Evolutionary conservation across 37 sponge, comb jelly and placozoan genomes (phyloP), one percentile per base, ranked within the genome.

Genomic region (Beroe forskalii): DNA sequence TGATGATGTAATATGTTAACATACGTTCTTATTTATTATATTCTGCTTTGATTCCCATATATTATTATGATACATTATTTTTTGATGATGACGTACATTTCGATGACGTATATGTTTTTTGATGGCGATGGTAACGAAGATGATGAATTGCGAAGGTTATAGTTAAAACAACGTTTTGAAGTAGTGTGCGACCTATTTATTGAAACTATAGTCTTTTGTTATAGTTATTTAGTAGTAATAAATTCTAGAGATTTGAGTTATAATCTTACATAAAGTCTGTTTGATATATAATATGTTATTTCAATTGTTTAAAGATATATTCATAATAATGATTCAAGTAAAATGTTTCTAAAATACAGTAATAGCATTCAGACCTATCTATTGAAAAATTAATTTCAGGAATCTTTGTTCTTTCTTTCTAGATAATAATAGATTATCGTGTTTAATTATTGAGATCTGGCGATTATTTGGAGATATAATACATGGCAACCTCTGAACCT

Each of bases 171-270:
- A n/a, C n/a, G n/a, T n/a, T n/a, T n/a, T n/a, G n/a, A n/a, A n/a
- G n/a, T n/a, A n/a, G n/a, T n/a, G n/a, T n/a, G 66, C 66, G 25
- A 63, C 66, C 66, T 63, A 63, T 69, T 69, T 69, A 69, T 69
- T 69, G 39, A 32, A 36, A 69, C 72, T 36, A 23, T 64, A 27
- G 12, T 17, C 55, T 6, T 48, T 17, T 48, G 12, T 48, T 36
- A 23, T 64, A 27, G 12, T 17, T 12, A 12, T 48, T 17, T 48
- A 48, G 6, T 48, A 48, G 55, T 12, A 12, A 48, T 17, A 48
- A 12, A 48, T 48, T 6, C 55, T 17, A 48, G 12, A 48, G 55
- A 48, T 48, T 48, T 17, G 55, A 48, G n/a, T n/a, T n/a, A n/a
- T n/a, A n/a, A n/a, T n/a, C n/a, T n/a, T n/a, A n/a, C n/a, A n/a